Conservation (phyloP, 1,140 invertebrate species). For the Aphaenogaster rudis region DNA sequence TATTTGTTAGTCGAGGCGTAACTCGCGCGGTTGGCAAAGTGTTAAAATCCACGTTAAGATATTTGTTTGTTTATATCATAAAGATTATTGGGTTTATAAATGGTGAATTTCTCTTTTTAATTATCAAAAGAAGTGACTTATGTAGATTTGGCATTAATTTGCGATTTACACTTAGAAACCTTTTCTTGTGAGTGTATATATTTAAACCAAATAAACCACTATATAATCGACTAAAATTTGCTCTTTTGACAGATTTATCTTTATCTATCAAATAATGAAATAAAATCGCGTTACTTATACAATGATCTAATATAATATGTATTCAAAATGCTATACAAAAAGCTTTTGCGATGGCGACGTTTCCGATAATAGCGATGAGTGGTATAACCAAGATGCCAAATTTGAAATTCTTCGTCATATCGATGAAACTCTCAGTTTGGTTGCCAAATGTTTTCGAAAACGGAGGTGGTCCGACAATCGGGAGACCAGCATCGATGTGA, state of each 20-base stretch:
- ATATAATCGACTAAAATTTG: background rate
- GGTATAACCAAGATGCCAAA: conserved; percentile 90
- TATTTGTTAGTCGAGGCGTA: too few relatives aligned
- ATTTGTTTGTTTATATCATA: too few relatives aligned
- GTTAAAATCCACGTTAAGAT: too few relatives aligned
- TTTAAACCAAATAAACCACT: too few relatives aligned
- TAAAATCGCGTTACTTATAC: background rate
- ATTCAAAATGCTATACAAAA: conserved; percentile 87
- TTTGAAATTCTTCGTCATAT: conserved; percentile 88
- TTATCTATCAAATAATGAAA: background rate
- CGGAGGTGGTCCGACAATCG: conserved; percentile 86
- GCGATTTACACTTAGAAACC: too few relatives aligned
- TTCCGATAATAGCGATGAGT: conserved; percentile 91
- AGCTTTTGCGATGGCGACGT: conserved; percentile 93
- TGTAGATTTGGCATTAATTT: too few relatives aligned
- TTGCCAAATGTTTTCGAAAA: conserved; percentile 87
- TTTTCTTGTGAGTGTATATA: too few relatives aligned
- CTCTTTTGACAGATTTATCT: background rate
- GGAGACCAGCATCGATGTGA: conserved; percentile 88
- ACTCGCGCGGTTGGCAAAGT: too few relatives aligned
- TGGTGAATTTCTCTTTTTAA: too few relatives aligned
- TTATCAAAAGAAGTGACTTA: too few relatives aligned
- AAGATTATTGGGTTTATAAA: too few relatives aligned
- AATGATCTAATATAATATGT: background rate
- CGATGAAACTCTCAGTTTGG: conserved; percentile 85